Base-by-base conservation (phyloP, 1,140 invertebrate genomes). In the Asbolus verrucosus region DNA sequence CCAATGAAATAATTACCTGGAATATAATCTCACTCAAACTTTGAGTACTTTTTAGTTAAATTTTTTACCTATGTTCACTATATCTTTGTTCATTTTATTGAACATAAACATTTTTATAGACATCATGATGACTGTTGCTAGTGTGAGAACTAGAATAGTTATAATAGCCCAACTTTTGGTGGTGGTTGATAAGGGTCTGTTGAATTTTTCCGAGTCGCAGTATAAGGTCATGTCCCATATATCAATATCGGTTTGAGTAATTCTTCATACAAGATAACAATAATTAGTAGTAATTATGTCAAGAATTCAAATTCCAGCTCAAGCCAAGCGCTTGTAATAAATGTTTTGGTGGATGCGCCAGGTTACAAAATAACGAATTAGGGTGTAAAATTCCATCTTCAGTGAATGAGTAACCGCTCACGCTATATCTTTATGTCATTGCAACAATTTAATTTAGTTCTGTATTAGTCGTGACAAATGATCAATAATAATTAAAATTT, bases 1-100 rank as follows among this genome's bases (percentile, higher is more conserved):
- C 46, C 46, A 1, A 54, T 9, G 46, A 54, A 27, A 13, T 27
- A 54, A 16, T 54, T 27, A 19, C 11, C 46, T 54, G 46, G 11
- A 54, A 54, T n/a, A n/a, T n/a, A n/a, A n/a, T n/a, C n/a, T n/a
- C n/a, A n/a, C n/a, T n/a, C n/a, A n/a, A n/a, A n/a, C n/a, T n/a
- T n/a, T n/a, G n/a, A n/a, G n/a, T n/a, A n/a, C n/a, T n/a, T n/a
- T n/a, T n/a, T n/a, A n/a, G n/a, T n/a, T n/a, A n/a, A n/a, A n/a
- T n/a, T n/a, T n/a, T 13, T 24, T 54, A 54, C 46, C 14, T 54
- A 54, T 54, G 1, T 54, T 6, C 6, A 54, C 19, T 0, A 54
- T 9, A 14, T 54, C 21, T 2, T 54, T 27, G 1, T 6, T 11
- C 6, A 6, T 24, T n/a, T 2, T n/a, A 0, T 21, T 21, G 46